A percentile compares a stretch with the other conserved stretches of the same genome.
These are phyloP conservation scores for Rhamnusium bicolor DNA, from an alignment of 2,888 invertebrate species.

Conservation along the genomic window DNA sequence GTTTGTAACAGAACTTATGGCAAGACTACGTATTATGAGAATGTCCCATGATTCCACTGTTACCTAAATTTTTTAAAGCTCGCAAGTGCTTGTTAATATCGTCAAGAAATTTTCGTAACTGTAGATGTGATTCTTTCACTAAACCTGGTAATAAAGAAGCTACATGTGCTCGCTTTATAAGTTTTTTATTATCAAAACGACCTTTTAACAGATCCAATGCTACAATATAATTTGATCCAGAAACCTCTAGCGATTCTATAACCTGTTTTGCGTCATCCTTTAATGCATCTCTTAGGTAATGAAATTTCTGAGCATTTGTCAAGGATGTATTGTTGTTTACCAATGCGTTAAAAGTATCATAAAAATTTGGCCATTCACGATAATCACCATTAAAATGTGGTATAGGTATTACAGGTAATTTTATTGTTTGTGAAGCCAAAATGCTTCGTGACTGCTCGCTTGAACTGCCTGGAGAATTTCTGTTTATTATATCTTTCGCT, in stretches of 20 bases:
- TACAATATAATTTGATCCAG: neutral
- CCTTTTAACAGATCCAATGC: neutral
- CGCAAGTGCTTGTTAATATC: constrained; percentile 2
- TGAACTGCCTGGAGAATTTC: neutral
- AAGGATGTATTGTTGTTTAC: neutral
- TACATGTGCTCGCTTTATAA: neutral
- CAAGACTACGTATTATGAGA: too few species aligned
- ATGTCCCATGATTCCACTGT: neutral
- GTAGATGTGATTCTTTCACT: neutral
- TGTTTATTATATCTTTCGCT: neutral
- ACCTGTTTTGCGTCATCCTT: neutral
- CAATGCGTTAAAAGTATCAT: constrained; percentile 2
- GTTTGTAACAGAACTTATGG: too few species aligned
- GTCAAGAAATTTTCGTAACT: constrained; percentile 7
- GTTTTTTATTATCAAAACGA: neutral
- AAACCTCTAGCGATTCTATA: neutral
- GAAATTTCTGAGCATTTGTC: neutral
- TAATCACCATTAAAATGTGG: neutral
- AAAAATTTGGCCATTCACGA: neutral
- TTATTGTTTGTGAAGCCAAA: neutral
- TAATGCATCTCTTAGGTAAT: constrained; percentile 1
- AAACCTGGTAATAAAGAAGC: neutral
- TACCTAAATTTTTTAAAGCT: constrained; percentile 13
- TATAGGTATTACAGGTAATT: neutral
- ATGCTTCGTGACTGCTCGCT: neutral